phyloP scores from a whole-genome alignment of 2,888 invertebrate genomes.

The Meghimatium bilineatum region DNA sequence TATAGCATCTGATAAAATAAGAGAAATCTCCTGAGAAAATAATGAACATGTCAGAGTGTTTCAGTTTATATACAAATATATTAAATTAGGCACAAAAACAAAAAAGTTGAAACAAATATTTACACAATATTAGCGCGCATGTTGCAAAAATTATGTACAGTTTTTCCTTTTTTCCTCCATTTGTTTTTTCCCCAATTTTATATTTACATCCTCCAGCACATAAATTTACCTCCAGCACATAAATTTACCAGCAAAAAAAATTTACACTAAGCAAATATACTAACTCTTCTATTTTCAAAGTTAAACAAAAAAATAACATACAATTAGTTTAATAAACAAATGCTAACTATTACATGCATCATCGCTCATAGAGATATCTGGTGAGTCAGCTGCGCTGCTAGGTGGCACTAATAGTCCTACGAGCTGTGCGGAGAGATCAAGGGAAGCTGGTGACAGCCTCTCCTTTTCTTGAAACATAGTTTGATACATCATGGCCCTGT shows the following conservation, averaged over 20 bases:
- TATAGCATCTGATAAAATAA: too few relatives aligned
- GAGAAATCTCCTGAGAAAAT: too few relatives aligned
- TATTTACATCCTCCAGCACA: neutral
- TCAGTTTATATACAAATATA: too few relatives aligned
- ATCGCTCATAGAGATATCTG: constrained; percentile 6
- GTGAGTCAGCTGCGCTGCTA: neutral
- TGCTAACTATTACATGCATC: constrained; percentile 14
- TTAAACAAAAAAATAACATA: neutral
- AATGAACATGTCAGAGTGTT: too few relatives aligned
- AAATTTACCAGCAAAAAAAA: neutral
- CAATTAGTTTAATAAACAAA: neutral
- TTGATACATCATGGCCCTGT: constrained; percentile 31
- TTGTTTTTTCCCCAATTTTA: neutral
- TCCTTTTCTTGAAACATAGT: constrained; percentile 35
- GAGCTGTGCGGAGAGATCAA: constrained; percentile 46
- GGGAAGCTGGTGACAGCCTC: constrained; percentile 2
- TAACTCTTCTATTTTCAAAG: neutral
- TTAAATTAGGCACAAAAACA: too few relatives aligned
- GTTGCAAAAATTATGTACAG: neutral
- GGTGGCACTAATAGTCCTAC: constrained; percentile 35
- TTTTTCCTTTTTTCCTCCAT: neutral
- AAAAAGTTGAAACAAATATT: too few relatives aligned
- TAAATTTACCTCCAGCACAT: neutral
- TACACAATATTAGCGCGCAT: neutral
- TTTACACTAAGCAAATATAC: neutral